Evolutionary conservation across 2,797 vertebrate genomes (phyloP), one percentile per base, ranked within the genome.

Genomic region (Urocyon cinereoargenteus): DNA sequence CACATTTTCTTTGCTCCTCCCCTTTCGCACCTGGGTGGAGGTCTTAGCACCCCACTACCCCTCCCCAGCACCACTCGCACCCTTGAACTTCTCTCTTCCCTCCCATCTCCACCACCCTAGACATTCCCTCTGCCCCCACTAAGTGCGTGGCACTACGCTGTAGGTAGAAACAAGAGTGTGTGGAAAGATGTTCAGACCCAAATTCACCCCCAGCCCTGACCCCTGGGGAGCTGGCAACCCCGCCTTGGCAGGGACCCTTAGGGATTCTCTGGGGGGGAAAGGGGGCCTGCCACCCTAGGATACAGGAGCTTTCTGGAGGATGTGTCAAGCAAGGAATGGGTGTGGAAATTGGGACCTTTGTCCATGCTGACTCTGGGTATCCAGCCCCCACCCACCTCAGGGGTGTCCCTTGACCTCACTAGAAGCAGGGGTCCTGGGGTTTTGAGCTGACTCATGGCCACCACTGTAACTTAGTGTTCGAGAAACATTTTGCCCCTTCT

Each of bases 301-400:
- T 6, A 83, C 34, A 53, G 73, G n/a, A 94, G 31, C 75, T 85
- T 92, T 81, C 73, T n/a, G 77, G 82, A 72, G 22, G 18, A 85
- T 75, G 77, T 53, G 31, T 73, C 70, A 85, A 73, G 40, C 82
- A 75, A 75, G 75, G 57, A 96, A 87, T 87, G 86, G 89, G 81
- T 93, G 81, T 95, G 87, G 68, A 72, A 88, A 91, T 49, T 94
- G 85, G 82, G 75, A 95, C 96, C 92, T 98, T 96, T 97, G 96
- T 95, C 79, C 96, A 40, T 31, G 55, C 82, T 73, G 61, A 57
- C 49, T 73, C 77, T 92, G 55, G 49, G 13, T 73, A 94, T 53
- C 88, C 70, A 94, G 83, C 88, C 78, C 92, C 82, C 84, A 94
- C 79, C 79, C 57, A 26, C n/a, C 51, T 68, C 19, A 57, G 49